A percentile compares a stretch with the other conserved stretches of the same genome.
Evolutionary conservation across 1,140 invertebrate genomes (phyloP).

Genomic region (Neomicropteryx cornuta): DNA sequence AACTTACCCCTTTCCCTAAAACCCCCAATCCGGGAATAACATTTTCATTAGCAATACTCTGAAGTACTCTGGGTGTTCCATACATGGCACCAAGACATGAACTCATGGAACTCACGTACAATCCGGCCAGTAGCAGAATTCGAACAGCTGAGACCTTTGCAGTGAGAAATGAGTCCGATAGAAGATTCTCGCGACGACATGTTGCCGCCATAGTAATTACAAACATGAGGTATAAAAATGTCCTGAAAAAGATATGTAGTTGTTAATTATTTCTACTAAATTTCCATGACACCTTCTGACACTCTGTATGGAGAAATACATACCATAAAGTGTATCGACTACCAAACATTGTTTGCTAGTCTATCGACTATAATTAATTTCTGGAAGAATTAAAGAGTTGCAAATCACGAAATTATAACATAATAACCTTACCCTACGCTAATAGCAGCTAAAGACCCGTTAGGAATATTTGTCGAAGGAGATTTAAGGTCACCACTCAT

Average conservation of each 20-base stretch:
- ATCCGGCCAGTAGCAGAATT: conserved; percentile 75
- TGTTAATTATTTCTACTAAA: conserved; percentile 3
- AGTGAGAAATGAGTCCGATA: conserved; percentile 81
- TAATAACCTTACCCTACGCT: conserved; percentile 56
- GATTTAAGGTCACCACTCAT: conserved; percentile 94
- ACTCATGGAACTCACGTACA: conserved; percentile 92
- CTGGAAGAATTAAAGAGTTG: conserved; percentile 1
- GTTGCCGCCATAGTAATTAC: conserved; percentile 82
- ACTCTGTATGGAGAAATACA: background rate
- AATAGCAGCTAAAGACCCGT: conserved; percentile 85
- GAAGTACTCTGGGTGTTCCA: conserved; percentile 86
- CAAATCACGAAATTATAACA: background rate
- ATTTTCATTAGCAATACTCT: conserved; percentile 92
- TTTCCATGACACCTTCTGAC: background rate
- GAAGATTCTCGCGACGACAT: conserved; percentile 59
- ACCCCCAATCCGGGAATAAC: conserved; percentile 82
- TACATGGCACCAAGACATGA: conserved; percentile 92
- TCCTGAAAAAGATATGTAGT: conserved; percentile 41
- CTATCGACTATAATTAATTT: no score
- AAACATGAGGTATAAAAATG: conserved; percentile 84
- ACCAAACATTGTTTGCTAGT: no score
- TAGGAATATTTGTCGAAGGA: conserved; percentile 86
- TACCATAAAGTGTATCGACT: background rate
- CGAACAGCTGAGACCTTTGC: conserved; percentile 75
- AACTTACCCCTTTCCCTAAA: conserved; percentile 77